These are phyloP conservation scores for Austrolebias charrua DNA, from an alignment of 2,797 vertebrate genomes.

Conservation along the genomic window DNA sequence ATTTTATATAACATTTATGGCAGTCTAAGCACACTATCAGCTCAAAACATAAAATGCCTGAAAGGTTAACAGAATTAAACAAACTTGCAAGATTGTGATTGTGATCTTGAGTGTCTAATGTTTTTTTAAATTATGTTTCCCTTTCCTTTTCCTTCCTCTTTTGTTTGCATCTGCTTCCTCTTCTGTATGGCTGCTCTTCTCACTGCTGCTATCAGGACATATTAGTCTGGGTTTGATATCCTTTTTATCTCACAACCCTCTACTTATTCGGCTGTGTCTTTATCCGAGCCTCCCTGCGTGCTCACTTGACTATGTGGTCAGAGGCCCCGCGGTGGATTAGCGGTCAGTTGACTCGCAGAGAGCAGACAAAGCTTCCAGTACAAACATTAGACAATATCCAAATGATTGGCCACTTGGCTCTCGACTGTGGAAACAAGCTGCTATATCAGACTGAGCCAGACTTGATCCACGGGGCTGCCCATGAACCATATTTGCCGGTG, in stretches of 20 bases:
- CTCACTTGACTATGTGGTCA: conserved; percentile 40
- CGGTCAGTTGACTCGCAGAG: conserved; percentile 71
- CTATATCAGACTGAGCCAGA: conserved; percentile 62
- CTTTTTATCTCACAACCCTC: not conserved
- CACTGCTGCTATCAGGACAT: not conserved
- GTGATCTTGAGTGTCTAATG: not conserved
- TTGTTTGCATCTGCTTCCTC: conserved; percentile 14
- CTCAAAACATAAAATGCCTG: too few species aligned
- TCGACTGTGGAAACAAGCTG: conserved; percentile 60
- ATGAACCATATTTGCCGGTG: conserved; percentile 44
- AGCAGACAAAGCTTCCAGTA: conserved; percentile 66
- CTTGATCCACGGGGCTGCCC: conserved; percentile 46
- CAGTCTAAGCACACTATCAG: conserved; percentile 31
- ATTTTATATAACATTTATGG: conserved; percentile 23
- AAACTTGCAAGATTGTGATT: conserved; percentile 44
- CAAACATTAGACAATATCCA: conserved; percentile 75
- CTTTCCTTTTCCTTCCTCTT: not conserved
- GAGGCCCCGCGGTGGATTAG: conserved; percentile 68
- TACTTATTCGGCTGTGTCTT: conserved; percentile 17
- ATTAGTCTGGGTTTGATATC: conserved; percentile 5
- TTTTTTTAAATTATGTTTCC: too few species aligned
- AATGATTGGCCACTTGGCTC: conserved; percentile 58
- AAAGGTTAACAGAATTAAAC: conserved; percentile 18
- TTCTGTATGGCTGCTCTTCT: conserved; percentile 6
- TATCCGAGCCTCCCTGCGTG: conserved; percentile 29